Evolutionary conservation across 2,888 invertebrate genomes (phyloP).

Genomic region (Podotricha telesiphe): DNA sequence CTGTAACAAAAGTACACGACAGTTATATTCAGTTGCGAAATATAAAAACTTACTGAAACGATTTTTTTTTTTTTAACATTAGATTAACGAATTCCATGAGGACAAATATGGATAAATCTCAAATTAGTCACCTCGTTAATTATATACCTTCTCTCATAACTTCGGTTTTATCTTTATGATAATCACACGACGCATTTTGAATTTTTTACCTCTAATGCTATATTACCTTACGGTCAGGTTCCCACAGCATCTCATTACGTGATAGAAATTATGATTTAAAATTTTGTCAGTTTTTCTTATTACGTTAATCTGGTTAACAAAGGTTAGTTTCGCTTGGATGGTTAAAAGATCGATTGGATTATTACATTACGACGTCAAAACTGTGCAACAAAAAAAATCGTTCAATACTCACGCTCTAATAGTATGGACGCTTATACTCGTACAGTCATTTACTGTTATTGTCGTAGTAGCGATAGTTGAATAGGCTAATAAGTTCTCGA

Average conservation of each 20-base stretch:
- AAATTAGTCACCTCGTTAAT: conserved; percentile 28
- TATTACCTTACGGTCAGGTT: conserved; percentile 41
- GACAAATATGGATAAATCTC: not conserved
- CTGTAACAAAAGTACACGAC: conserved; percentile 37
- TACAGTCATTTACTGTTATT: conserved; percentile 3
- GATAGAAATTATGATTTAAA: conserved; percentile 47
- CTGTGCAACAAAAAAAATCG: conserved; percentile 21
- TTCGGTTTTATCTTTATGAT: conserved; percentile 45
- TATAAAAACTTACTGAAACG: conserved; percentile 25
- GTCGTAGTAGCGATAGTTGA: not conserved
- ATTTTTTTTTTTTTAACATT: conserved; percentile 31
- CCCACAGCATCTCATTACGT: conserved; percentile 46
- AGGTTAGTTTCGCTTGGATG: conserved; percentile 10
- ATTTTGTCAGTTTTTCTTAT: conserved; percentile 12
- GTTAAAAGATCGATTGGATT: not conserved
- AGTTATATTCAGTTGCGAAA: conserved; percentile 31
- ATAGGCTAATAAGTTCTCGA: not conserved
- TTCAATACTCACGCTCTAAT: conserved; percentile 5
- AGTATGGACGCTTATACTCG: not conserved
- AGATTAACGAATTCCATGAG: conserved; percentile 13
- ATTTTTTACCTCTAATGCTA: conserved; percentile 41
- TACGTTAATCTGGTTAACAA: not conserved
- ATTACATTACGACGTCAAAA: not conserved
- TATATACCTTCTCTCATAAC: conserved; percentile 32
- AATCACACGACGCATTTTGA: conserved; percentile 45